Evolutionary conservation across 2,113 vertebrate species (phyloP).

Genomic region (Peromyscus leucopus): DNA sequence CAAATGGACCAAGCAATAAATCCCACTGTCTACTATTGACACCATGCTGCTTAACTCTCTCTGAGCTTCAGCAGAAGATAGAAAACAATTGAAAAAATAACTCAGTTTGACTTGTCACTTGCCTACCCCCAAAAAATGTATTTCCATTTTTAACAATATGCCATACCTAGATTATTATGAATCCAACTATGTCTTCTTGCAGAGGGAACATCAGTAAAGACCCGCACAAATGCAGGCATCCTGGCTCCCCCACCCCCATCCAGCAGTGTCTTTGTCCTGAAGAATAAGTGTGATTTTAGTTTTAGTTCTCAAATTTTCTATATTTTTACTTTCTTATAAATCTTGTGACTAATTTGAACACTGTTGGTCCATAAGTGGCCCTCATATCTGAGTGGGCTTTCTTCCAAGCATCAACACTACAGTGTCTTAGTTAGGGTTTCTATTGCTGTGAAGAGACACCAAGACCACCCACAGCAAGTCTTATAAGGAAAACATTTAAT

Average conservation of each 20-base stretch:
- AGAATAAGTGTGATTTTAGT: not conserved
- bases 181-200: not conserved
- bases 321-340: not conserved
- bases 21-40: not conserved
- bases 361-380: not conserved
- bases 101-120: not conserved
- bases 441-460: not conserved
- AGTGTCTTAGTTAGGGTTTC: not conserved
- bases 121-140: not conserved
- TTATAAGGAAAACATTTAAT: not conserved
- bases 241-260: not conserved
- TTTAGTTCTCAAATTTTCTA: not conserved
- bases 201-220: not conserved
- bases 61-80: not conserved
- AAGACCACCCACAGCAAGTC: not conserved
- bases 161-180: not conserved
- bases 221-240: not conserved
- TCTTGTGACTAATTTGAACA: not conserved
- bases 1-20: constrained; percentile 23
- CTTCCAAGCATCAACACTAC: not conserved
- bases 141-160: not conserved
- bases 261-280: not conserved
- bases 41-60: not conserved
- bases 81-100: not conserved
- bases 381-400: not conserved